These are phyloP conservation scores for Syngnathus typhle DNA, from an alignment of 2,113 vertebrate species.

Conservation along the genomic window DNA sequence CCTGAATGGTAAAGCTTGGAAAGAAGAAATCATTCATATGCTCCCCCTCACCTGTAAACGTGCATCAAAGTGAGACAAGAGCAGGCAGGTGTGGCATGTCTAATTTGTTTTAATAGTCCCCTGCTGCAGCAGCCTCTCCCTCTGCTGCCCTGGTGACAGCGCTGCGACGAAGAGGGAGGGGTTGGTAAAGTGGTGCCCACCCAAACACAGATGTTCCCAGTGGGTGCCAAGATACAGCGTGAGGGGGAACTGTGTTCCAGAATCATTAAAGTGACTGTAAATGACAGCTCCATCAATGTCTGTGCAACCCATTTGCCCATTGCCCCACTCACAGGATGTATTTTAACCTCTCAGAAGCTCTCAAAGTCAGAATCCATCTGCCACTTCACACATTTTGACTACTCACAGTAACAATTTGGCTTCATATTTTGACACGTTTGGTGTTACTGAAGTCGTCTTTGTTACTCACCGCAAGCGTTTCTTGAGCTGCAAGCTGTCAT, in stretches of 20 bases:
- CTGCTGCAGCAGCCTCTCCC: conserved; percentile 33
- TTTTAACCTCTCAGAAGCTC: conserved; percentile 30
- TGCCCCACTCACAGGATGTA: conserved; percentile 23
- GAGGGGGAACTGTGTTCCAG: conserved; percentile 49
- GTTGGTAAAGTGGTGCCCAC: conserved; percentile 30
- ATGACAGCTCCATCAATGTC: conserved; percentile 54
- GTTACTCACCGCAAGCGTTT: conserved; percentile 80
- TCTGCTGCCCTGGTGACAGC: conserved; percentile 59
- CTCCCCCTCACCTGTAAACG: conserved; percentile 1
- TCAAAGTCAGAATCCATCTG: conserved; percentile 10
- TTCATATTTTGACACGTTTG: not conserved
- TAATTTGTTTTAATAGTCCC: conserved; percentile 65
- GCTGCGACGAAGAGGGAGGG: conserved; percentile 22
- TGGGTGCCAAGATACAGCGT: conserved; percentile 46
- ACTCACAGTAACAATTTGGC: not conserved
- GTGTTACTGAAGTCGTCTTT: not conserved
- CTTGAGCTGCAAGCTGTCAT: conserved; percentile 97
- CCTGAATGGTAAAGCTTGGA: conserved; percentile 20
- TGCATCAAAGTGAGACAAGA: conserved; percentile 15
- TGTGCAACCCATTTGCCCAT: conserved; percentile 42
- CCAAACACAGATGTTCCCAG: conserved; percentile 63
- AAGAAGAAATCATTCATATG: conserved; percentile 8
- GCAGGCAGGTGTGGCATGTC: conserved; percentile 53
- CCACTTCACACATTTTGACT: not conserved
- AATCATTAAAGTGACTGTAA: conserved; percentile 61